Evolutionary conservation across 2,797 vertebrate genomes (phyloP), one percentile per base, ranked within the genome.

Genomic region (Siniperca scherzeri): DNA sequence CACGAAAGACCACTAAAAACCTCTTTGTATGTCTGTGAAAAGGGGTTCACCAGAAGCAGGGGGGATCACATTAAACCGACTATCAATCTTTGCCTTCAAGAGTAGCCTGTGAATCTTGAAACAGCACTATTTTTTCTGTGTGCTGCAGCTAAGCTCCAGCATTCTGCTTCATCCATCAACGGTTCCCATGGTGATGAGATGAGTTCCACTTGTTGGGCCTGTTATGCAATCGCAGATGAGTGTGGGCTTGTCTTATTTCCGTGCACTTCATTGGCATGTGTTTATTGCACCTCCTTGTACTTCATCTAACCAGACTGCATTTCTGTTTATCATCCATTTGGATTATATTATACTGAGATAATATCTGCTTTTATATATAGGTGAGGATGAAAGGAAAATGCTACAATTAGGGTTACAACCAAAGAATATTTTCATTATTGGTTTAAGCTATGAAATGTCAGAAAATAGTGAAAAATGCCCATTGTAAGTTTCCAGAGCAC

Each of bases 141-240:
- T 70, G 86, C 88, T 44, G 73, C 84, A 70, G 88, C 81, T 77
- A 75, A 92, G 88, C 90, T 84, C 86, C 82, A 82, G 88, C 92
- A 92, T 94, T 94, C 93, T 91, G 92, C 89, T 90, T 87, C 88
- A 93, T 93, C 92, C 77, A 27, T 87, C 88, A 79, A 85, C 80
- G 25, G 96, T 96, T 95, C 90, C 96, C 94, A 96, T 95, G 94
- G 95, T 83, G 94, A 96, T 76, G 87, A 81, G 92, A 90, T 87
- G 91, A 91, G 90, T 87, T 92, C 87, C 88, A 93, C 94, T 95
- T 94, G 92, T 95, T 95, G 89, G 89, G 83, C 75, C 85, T 70
- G 94, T 96, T 96, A 95, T 88, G 93, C 91, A 96, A 96, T 89
- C 88, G 50, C 90, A 87, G 90, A 91, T 81, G 90, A 94, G 93